A percentile compares a stretch with the other conserved stretches of the same genome.
Evolutionary conservation across 2,113 vertebrate species (phyloP).

Genomic region (Phalacrocorax pelagicus): DNA sequence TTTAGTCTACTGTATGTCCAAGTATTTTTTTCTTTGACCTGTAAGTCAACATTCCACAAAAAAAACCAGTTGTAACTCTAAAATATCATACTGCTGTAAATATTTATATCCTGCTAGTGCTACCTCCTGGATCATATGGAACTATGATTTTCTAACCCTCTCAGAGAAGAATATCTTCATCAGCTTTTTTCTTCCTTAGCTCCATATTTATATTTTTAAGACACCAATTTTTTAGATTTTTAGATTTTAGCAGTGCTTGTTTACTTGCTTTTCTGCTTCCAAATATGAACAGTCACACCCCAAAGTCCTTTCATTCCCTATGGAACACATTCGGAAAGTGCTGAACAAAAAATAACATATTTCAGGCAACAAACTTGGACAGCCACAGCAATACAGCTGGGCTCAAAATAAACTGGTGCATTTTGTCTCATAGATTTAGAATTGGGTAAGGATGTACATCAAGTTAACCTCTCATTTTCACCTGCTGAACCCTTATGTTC

Average conservation of each 20-base stretch:
- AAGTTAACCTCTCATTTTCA: not conserved
- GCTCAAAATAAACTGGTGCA: not conserved
- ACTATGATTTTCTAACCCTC: not conserved
- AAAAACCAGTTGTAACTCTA: not conserved
- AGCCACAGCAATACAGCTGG: not conserved
- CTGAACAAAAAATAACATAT: not conserved
- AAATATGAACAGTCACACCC: not conserved
- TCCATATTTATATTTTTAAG: not conserved
- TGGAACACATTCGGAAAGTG: not conserved
- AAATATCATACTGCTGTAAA: constrained; percentile 16
- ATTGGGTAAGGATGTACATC: not conserved
- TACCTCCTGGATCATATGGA: not conserved
- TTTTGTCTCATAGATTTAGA: not conserved
- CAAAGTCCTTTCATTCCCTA: not conserved
- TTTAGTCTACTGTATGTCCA: not conserved
- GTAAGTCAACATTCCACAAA: not conserved
- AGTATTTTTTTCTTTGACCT: not conserved
- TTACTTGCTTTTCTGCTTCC: not conserved
- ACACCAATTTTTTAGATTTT: not conserved
- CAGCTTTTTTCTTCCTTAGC: not conserved
- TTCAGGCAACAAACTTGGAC: not conserved
- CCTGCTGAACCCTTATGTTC: not conserved
- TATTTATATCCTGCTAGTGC: constrained; percentile 35
- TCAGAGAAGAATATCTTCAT: not conserved
- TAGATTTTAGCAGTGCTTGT: not conserved